A percentile compares a stretch with the other conserved stretches of the same genome.
phyloP scores from a whole-genome alignment of 2,888 invertebrate genomes.

The Anorthoa munda region DNA sequence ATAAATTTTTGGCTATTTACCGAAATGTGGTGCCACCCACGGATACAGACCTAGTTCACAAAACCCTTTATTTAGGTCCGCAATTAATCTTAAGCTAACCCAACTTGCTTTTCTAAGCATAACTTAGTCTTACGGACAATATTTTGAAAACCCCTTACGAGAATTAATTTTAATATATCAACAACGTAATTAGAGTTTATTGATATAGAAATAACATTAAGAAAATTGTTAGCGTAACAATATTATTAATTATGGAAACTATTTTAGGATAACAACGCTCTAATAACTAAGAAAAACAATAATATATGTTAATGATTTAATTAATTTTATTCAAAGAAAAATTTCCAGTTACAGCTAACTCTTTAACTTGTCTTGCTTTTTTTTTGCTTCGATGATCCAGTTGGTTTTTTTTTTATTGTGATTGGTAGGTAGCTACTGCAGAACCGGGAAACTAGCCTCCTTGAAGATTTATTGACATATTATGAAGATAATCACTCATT shows the following conservation, averaged over 20 bases:
- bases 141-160: conserved; percentile 45
- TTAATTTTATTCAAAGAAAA: background rate
- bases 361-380: no score
- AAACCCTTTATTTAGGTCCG: conserved; percentile 26
- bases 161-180: conserved; percentile 27
- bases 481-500: no score
- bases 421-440: no score
- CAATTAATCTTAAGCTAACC: conserved; percentile 26
- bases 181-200: background rate
- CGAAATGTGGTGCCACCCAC: conserved; percentile 10
- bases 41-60: conserved; percentile 1
- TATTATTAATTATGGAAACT: conserved; percentile 12
- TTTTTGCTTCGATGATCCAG: no score
- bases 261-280: conserved; percentile 15
- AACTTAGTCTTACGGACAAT: conserved; percentile 23
- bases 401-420: no score
- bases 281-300: background rate
- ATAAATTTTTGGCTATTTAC: conserved; percentile 13
- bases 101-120: conserved; percentile 15
- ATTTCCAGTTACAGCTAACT: no score
- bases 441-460: no score
- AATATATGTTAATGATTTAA: background rate
- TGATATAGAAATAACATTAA: conserved; percentile 20
- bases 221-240: conserved; percentile 8
- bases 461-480: no score